A percentile compares a stretch with the other conserved stretches of the same genome.
Conservation (phyloP, 2,113 vertebrate species). For the Labeo catla region DNA sequence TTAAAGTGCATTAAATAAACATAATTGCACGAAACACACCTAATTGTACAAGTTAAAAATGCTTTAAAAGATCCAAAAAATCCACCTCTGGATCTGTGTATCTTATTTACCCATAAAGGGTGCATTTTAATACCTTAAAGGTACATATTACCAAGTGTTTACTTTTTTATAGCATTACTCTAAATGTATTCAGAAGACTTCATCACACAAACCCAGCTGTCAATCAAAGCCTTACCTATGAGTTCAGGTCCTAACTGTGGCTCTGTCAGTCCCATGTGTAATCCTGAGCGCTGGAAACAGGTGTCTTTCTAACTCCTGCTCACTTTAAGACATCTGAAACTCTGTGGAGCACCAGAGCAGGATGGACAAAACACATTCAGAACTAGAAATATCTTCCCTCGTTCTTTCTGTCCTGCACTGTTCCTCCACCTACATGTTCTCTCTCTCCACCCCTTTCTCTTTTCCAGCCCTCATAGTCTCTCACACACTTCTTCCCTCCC, state of each 20-base stretch:
- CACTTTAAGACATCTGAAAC: background rate
- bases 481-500: conserved; percentile 36
- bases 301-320: background rate
- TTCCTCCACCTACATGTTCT: conserved; percentile 48
- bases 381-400: conserved; percentile 42
- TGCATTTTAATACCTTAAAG: background rate
- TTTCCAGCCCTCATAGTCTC: conserved; percentile 44
- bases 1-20: background rate
- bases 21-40: background rate
- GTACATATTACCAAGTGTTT: background rate
- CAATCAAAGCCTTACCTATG: conserved; percentile 41
- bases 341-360: conserved; percentile 15
- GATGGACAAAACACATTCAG: conserved; percentile 32
- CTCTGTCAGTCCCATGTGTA: background rate
- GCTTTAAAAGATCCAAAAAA: background rate
- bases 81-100: background rate
- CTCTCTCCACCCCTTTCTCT: conserved; percentile 54
- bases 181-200: background rate
- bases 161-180: background rate
- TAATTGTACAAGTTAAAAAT: background rate
- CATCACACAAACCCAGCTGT: background rate
- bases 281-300: conserved; percentile 6
- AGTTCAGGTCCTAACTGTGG: conserved; percentile 2
- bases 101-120: background rate
- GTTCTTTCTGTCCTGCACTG: background rate